phyloP scores from a whole-genome alignment of 1,140 invertebrate genomes.

The Musca domestica region DNA sequence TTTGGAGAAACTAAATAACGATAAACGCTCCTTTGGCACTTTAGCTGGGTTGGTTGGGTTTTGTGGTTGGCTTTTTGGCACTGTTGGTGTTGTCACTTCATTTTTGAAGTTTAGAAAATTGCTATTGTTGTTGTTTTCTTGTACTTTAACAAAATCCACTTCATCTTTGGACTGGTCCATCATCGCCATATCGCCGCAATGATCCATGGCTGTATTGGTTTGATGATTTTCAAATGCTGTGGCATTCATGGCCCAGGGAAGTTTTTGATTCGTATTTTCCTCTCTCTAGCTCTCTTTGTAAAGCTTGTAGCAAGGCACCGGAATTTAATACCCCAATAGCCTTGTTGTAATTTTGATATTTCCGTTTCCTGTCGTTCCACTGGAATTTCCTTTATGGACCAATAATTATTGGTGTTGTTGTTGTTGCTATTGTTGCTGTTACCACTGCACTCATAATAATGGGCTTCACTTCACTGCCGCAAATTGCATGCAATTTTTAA shows the following conservation, averaged over 20 bases:
- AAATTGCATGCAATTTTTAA: too few relatives aligned
- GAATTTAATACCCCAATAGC: too few relatives aligned
- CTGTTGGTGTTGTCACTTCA: neutral
- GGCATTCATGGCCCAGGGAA: conserved; percentile 3
- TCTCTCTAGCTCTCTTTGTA: too few relatives aligned
- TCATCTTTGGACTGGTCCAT: conserved; percentile 18
- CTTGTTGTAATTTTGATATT: too few relatives aligned
- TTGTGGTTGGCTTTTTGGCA: neutral
- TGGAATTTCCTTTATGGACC: neutral
- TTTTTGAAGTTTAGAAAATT: conserved; percentile 18
- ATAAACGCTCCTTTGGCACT: conserved; percentile 14
- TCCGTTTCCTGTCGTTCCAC: too few relatives aligned
- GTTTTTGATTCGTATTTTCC: too few relatives aligned
- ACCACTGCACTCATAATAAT: too few relatives aligned
- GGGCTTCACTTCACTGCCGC: too few relatives aligned
- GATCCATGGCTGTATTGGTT: too few relatives aligned
- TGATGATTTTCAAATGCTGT: neutral
- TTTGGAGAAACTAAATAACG: conserved; percentile 8
- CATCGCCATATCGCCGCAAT: neutral
- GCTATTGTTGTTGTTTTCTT: conserved; percentile 19
- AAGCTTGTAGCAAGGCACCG: too few relatives aligned
- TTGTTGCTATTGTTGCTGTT: conserved; percentile 3
- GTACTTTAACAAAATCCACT: conserved; percentile 23
- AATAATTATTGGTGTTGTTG: neutral
- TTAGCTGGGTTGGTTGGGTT: neutral